Base-by-base conservation (phyloP, 2,797 vertebrate genomes). In the Chaetodon trifasciatus region DNA sequence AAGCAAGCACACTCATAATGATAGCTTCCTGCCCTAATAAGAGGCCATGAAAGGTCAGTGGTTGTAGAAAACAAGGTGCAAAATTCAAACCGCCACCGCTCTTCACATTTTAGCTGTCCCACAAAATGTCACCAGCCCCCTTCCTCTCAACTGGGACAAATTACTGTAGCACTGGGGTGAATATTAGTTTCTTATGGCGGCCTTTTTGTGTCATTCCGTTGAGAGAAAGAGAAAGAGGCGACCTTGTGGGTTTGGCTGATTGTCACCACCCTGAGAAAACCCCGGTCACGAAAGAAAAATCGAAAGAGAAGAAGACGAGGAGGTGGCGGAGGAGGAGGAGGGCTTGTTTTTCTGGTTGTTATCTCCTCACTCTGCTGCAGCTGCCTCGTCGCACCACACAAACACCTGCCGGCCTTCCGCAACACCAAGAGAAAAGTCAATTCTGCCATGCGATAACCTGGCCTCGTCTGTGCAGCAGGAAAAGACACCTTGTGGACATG, bases 291-390 rank as follows among this genome's bases (percentile, higher is more conserved):
- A 83, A 42, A 5, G 64, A 28, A 70, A 35, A 67, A 73, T 52
- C 4, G 1, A 63, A 71, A 74, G 21, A 47, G 44, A 46, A 50
- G 66, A 72, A 56, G 66, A 88, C 86, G 86, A 69, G 16, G 86
- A 64, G 55, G 70, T 13, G 47, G 35, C 42, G 66, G 82, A 84
- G 92, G 92, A 86, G 92, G 92, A 74, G 47, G 88, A 63, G 67
- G 78, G 40, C 53, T 61, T 39, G 79, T 86, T 91, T 92, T 84
- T 85, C 74, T 81, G 74, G 81, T 80, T 91, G 86, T 93, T 93
- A 92, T 93, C 93, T 92, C 79, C 88, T 89, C 86, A 83, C 90
- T 88, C 88, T 87, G 87, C 84, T 90, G 89, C 91, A 90, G 90
- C 91, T 93, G 81, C 78, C 73, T 92, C 71, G 37, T 49, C 62